phyloP scores from a whole-genome alignment of 2,113 vertebrate genomes.

The Perca flavescens region DNA sequence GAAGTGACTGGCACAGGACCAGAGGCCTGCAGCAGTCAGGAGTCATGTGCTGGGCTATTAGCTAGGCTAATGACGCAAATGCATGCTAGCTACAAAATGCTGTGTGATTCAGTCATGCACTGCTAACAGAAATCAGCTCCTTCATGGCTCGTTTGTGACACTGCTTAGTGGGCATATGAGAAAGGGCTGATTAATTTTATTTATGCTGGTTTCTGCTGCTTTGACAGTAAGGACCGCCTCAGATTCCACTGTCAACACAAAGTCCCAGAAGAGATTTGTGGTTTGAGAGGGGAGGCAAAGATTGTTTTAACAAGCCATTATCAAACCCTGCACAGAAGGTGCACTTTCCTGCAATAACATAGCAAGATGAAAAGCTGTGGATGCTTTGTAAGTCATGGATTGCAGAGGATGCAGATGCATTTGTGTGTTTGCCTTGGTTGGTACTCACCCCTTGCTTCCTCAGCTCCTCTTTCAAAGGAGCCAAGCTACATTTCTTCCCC shows the following conservation, averaged over 20 bases:
- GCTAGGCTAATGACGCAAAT: constrained; percentile 67
- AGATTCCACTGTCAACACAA: constrained; percentile 5
- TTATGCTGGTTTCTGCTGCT: background rate
- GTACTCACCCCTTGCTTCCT: constrained; percentile 93
- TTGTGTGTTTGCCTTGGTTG: constrained; percentile 9
- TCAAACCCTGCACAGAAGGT: background rate
- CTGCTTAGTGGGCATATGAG: constrained; percentile 43
- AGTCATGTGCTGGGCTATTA: constrained; percentile 63
- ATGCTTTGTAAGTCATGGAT: constrained; percentile 16
- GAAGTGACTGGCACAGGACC: constrained; percentile 31
- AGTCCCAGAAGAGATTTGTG: constrained; percentile 15
- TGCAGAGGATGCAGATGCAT: background rate
- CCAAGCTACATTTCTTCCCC: constrained; percentile 98
- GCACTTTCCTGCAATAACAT: constrained; percentile 10
- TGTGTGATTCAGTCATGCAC: constrained; percentile 55
- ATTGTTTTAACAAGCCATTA: constrained; percentile 32
- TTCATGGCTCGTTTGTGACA: constrained; percentile 47
- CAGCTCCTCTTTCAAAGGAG: constrained; percentile 97
- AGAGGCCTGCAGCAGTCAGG: constrained; percentile 46
- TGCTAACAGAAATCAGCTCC: constrained; percentile 44
- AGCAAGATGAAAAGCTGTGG: constrained; percentile 18
- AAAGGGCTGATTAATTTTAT: constrained; percentile 22
- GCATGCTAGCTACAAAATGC: constrained; percentile 45
- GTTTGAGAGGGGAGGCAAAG: constrained; percentile 1
- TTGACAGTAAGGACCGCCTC: background rate